Percentiles rank a stretch among this genome's conserved stretches.
Conservation (phyloP, 2,797 vertebrate genomes). For the Crenuchus spilurus region DNA sequence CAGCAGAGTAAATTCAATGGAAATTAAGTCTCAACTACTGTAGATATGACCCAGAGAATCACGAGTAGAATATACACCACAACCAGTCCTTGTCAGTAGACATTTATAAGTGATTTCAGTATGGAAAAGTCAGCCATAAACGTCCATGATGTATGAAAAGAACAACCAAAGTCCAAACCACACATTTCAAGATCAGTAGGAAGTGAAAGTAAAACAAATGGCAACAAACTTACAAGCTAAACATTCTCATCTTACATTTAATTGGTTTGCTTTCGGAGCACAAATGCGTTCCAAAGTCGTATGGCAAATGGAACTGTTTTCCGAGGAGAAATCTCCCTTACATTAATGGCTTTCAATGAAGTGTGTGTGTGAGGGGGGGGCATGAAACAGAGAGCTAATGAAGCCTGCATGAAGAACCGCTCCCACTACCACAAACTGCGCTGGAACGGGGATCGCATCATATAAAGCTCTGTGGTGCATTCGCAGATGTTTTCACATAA, state of each 20-base stretch:
- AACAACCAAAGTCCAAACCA: neutral
- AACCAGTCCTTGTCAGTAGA: neutral
- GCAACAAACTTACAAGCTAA: conserved; percentile 28
- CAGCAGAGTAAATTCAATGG: neutral
- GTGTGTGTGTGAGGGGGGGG: neutral
- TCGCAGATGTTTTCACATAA: conserved; percentile 15
- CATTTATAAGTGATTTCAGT: neutral
- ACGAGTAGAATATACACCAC: neutral
- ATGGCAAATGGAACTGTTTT: conserved; percentile 23
- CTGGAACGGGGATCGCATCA: conserved; percentile 4
- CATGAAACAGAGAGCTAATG: conserved; percentile 39
- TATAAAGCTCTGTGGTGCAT: conserved; percentile 20
- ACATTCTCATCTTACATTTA: conserved; percentile 24
- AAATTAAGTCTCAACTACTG: neutral
- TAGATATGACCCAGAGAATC: neutral
- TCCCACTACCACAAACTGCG: conserved; percentile 16
- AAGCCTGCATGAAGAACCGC: conserved; percentile 16
- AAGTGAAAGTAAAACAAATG: neutral
- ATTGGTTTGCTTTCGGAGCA: conserved; percentile 7
- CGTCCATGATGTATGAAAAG: neutral
- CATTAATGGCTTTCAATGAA: conserved; percentile 22
- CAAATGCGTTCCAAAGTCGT: conserved; percentile 4
- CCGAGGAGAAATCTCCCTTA: conserved; percentile 16
- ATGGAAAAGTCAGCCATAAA: neutral
- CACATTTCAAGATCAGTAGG: neutral